Evolutionary conservation across 1,140 invertebrate species (phyloP).

Genomic region (Proctacanthus coquilletti): DNA sequence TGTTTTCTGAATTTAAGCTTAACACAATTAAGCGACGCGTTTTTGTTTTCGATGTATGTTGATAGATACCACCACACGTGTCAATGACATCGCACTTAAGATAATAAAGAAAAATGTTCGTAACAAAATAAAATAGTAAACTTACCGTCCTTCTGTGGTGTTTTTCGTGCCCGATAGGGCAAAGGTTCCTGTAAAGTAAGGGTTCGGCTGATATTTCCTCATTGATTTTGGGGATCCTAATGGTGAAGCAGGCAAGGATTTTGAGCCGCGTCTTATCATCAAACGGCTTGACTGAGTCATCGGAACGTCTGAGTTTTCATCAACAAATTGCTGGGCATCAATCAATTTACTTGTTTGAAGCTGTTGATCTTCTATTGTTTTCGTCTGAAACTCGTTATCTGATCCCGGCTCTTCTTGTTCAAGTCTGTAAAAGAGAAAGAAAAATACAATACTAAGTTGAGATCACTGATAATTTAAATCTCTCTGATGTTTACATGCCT

Average conservation of each 20-base stretch:
- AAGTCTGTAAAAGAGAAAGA: conserved; percentile 1
- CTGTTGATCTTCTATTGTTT: background rate
- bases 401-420: background rate
- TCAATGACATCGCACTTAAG: too few relatives aligned
- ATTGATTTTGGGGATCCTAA: conserved; percentile 36
- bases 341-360: conserved; percentile 10
- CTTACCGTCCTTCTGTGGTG: background rate
- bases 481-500: background rate
- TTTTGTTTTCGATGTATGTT: too few relatives aligned
- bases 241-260: conserved; percentile 52
- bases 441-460: too few relatives aligned
- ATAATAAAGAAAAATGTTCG: too few relatives aligned
- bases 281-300: conserved; percentile 25
- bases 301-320: conserved; percentile 8
- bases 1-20: too few relatives aligned
- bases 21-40: too few relatives aligned
- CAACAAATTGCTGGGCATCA: conserved; percentile 17
- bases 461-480: background rate
- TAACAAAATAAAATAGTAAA: background rate
- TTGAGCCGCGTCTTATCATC: conserved; percentile 39
- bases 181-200: conserved; percentile 6
- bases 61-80: too few relatives aligned
- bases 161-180: background rate
- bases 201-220: conserved; percentile 26
- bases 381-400: background rate